phyloP scores from a whole-genome alignment of 1,140 invertebrate species.

The Arctopsyche grandis region DNA sequence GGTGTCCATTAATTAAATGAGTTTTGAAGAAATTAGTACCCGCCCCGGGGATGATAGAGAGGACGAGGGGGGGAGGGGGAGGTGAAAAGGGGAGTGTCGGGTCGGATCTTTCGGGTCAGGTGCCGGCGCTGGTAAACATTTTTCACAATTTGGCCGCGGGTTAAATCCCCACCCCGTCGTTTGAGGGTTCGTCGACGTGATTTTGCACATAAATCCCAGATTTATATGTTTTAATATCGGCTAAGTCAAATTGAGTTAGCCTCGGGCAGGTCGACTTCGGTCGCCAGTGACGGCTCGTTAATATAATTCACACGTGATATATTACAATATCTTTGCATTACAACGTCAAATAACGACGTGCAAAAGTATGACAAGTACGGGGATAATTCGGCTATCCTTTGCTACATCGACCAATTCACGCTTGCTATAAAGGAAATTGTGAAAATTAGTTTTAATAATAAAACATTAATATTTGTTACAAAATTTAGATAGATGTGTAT shows the following conservation, averaged over 20 bases:
- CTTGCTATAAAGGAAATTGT: too few relatives aligned
- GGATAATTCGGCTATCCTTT: too few relatives aligned
- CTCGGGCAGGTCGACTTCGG: constrained; percentile 46
- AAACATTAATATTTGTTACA: too few relatives aligned
- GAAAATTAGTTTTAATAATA: too few relatives aligned
- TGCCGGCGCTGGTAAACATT: constrained; percentile 45
- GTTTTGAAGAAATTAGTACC: too few relatives aligned
- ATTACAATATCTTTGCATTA: neutral
- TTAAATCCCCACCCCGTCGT: neutral
- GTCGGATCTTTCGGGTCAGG: constrained; percentile 36
- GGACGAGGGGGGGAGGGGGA: too few relatives aligned
- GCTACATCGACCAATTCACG: too few relatives aligned
- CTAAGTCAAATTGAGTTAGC: constrained; percentile 54
- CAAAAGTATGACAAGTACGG: too few relatives aligned
- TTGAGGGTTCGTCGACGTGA: constrained; percentile 44
- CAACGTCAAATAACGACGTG: too few relatives aligned
- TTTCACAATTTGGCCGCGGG: constrained; percentile 11
- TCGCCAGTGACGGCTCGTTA: constrained; percentile 14
- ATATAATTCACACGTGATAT: neutral
- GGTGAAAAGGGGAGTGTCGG: neutral
- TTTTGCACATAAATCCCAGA: constrained; percentile 53
- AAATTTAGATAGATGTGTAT: too few relatives aligned
- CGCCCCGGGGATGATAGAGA: too few relatives aligned
- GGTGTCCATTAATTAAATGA: too few relatives aligned
- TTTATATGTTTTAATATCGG: constrained; percentile 54